Percentiles rank a stretch among this genome's conserved stretches.
These are phyloP conservation scores for Spodoptera littoralis DNA, from an alignment of 2,888 invertebrate genomes.

Conservation along the genomic window DNA sequence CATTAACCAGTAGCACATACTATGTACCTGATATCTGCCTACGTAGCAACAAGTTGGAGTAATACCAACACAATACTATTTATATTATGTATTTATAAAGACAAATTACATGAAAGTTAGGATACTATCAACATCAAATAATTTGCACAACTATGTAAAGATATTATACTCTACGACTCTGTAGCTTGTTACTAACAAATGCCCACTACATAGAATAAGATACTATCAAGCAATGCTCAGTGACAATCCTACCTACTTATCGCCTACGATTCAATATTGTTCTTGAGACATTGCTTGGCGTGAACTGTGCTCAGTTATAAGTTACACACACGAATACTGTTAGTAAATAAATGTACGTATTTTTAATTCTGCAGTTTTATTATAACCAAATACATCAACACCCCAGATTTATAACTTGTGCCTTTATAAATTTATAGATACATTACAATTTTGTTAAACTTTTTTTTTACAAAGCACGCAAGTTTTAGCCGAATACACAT, in stretches of 20 bases:
- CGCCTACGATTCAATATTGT: conserved; percentile 40
- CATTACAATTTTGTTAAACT: too few species aligned
- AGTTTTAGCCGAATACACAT: too few species aligned
- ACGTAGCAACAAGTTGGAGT: conserved; percentile 38
- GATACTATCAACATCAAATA: conserved; percentile 19
- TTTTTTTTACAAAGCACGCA: conserved; percentile 1
- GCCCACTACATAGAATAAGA: conserved; percentile 38
- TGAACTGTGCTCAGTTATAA: conserved; percentile 57
- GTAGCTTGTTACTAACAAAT: conserved; percentile 40
- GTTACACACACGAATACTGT: conserved; percentile 66
- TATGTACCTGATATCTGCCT: conserved; percentile 65
- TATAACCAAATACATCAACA: conserved; percentile 19
- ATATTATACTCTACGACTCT: too few species aligned
- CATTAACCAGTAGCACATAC: conserved; percentile 55
- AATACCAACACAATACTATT: conserved; percentile 19
- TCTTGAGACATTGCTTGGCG: conserved; percentile 59
- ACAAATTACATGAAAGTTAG: conserved; percentile 16
- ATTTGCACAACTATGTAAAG: conserved; percentile 18
- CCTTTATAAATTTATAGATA: conserved; percentile 1
- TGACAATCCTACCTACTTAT: conserved; percentile 44
- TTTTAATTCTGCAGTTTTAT: conserved; percentile 59
- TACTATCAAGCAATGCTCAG: conserved; percentile 53
- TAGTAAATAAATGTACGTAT: conserved; percentile 69
- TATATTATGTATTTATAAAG: conserved; percentile 26
- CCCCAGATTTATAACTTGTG: conserved; percentile 1